Evolutionary conservation across 2,113 vertebrate species (phyloP), one percentile per base, ranked within the genome.

Genomic region (Damaliscus lunatus): DNA sequence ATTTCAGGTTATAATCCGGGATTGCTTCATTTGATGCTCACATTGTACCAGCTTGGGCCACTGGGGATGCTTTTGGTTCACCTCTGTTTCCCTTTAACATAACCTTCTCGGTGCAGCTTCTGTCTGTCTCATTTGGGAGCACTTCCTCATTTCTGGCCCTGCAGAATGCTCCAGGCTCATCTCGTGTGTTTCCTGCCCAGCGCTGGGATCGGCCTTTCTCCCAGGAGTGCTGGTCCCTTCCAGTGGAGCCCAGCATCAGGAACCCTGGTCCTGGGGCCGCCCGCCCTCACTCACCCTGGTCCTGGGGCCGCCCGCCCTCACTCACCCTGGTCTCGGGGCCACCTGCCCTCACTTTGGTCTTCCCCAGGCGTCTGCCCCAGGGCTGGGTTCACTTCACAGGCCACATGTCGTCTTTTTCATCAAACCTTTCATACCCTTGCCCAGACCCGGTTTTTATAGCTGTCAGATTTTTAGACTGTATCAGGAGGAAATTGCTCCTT

Each of bases 51-150:
- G 7, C 31, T n/a, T 27, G 48, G 59, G 84, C 50, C 21, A 1
- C 10, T 13, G 43, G 17, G 25, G 5, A 7, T 52, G 21, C 77
- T 71, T 80, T 77, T 7, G 1, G 2, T 17, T 88, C 78, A 43
- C 17, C 33, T 31, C 9, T 83, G 5, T 50, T 23, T 88, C 48
- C 14, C 62, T 64, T 19, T 19, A 60, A 62, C 43, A 9, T 8
- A 25, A 3, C 21, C 40, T 27, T 5, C 0, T 16, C 60, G 4
- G 0, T 74, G 80, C 1, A 25, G 33, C 50, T 43, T 86, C 8
- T 36, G n/a, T 55, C n/a, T 57, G 31, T 43, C 43, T 64, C 7
- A 2, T 85, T 55, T 15, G 33, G 57, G 23, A 62, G 86, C 25
- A 62, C 12, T 81, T 86, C 10, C 46, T 62, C 13, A 40, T n/a